Conservation (phyloP, 2,888 invertebrate genomes). For the Lobophora halterata region DNA sequence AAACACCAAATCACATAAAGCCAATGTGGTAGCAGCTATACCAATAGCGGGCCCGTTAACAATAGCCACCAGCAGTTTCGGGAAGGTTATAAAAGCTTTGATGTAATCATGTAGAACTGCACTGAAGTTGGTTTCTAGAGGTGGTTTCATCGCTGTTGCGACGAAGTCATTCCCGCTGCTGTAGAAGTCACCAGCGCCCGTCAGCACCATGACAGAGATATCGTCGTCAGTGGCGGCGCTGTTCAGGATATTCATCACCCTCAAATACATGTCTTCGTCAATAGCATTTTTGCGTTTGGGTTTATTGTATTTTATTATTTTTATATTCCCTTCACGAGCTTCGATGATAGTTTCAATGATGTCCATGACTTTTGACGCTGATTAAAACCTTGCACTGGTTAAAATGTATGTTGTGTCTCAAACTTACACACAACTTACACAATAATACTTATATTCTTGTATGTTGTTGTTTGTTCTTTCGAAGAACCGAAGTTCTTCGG, state of each 20-base stretch:
- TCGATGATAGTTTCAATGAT: conserved; percentile 47
- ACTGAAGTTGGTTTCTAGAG: conserved; percentile 36
- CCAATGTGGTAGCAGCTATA: conserved; percentile 91
- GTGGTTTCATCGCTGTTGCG: conserved; percentile 26
- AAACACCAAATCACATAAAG: conserved; percentile 93
- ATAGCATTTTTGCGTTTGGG: conserved; percentile 91
- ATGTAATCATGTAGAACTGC: conserved; percentile 82
- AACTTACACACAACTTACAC: too few relatives aligned
- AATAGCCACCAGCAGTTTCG: conserved; percentile 92
- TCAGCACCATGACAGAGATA: conserved; percentile 86
- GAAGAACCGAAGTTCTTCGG: too few relatives aligned
- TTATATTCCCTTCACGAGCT: conserved; percentile 47
- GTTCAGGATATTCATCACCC: conserved; percentile 82
- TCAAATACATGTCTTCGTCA: conserved; percentile 83
- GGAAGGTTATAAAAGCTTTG: conserved; percentile 89
- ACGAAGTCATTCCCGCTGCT: conserved; percentile 91
- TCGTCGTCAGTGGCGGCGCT: conserved; percentile 85
- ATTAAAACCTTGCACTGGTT: too few relatives aligned
- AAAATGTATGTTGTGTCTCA: too few relatives aligned
- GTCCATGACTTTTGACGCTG: conserved; percentile 13
- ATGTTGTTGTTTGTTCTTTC: too few relatives aligned
- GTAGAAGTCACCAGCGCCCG: conserved; percentile 90
- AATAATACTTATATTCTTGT: too few relatives aligned
- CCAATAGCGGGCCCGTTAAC: conserved; percentile 98
- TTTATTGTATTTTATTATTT: conserved; percentile 85